Base-by-base conservation (phyloP, 2,113 vertebrate genomes). In the Colistium nudipinnis region DNA sequence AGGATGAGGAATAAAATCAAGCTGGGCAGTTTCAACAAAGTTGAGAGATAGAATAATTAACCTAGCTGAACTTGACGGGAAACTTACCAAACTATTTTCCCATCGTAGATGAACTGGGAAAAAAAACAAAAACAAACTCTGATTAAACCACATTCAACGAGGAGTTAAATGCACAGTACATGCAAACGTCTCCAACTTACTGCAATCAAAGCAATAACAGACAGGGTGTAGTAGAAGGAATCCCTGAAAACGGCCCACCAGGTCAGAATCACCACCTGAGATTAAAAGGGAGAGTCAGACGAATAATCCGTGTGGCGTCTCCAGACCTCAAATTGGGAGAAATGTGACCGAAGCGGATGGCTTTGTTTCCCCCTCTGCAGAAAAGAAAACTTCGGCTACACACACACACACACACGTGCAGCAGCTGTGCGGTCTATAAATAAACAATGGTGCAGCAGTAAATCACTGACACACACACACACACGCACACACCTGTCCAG, bases 51-150 rank as follows among this genome's bases (percentile, higher is more conserved):
- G n/a, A n/a, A n/a, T n/a, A n/a, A n/a, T n/a, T n/a, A n/a, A n/a
- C n/a, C n/a, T n/a, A n/a, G n/a, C n/a, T n/a, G 1, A 57, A 48
- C 12, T 31, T 7, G 11, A 59, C 1, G 2, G 48, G 11, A 4
- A 81, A 92, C 97, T 98, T 93, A 98, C 97, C 97, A 99, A 59
- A 95, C 93, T 70, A 99, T 98, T 92, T 95, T 93, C 76, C 93
- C 97, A 67, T 99, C 97, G 19, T 98, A 96, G 88, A 99, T 98
- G 86, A 98, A 98, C 97, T 99, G 86, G n/a, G n/a, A n/a, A n/a
- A 48, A 86, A 83, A 31, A 38, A 27, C 0, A 1, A 55, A 28
- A 13, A 4, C 0, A 36, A n/a, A 28, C 0, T 22, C 10, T 49
- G 55, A 65, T 35, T 17, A 19, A 2, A 22, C 13, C 11, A 4